phyloP scores from a whole-genome alignment of 2,113 vertebrate genomes.

The Naja naja region DNA sequence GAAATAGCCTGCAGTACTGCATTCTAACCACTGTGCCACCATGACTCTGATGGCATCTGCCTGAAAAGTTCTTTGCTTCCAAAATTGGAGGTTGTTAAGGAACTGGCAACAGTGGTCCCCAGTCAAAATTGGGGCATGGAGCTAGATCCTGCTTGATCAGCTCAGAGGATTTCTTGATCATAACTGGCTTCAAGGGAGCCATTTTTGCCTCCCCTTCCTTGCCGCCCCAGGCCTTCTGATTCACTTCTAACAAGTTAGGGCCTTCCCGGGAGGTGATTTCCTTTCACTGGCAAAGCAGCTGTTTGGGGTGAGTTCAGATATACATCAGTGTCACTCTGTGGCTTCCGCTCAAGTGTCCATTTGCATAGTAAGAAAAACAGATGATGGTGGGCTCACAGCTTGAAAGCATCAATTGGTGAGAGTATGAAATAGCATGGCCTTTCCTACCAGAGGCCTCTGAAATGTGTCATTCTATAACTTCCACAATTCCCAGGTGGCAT shows the following conservation, averaged over 20 bases:
- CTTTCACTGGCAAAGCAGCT: neutral
- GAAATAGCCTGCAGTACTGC: no score
- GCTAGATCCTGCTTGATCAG: neutral
- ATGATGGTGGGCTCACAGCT: neutral
- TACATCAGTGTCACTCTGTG: neutral
- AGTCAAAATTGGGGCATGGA: neutral
- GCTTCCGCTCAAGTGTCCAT: neutral
- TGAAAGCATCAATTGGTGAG: neutral
- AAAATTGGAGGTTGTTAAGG: neutral
- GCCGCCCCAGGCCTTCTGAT: neutral
- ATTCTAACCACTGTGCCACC: no score
- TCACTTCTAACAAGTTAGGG: neutral
- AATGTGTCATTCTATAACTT: neutral
- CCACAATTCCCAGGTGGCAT: neutral
- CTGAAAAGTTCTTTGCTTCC: neutral
- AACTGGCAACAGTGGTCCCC: neutral
- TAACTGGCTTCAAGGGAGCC: neutral
- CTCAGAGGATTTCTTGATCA: neutral
- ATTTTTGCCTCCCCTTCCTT: neutral
- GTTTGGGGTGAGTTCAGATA: neutral
- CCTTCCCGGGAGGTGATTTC: neutral
- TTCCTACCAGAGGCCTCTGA: neutral
- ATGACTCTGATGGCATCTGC: neutral
- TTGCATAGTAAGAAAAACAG: neutral
- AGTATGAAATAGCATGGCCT: neutral